Conservation (phyloP, 2,888 invertebrate genomes). For the Heliconius aoede region DNA sequence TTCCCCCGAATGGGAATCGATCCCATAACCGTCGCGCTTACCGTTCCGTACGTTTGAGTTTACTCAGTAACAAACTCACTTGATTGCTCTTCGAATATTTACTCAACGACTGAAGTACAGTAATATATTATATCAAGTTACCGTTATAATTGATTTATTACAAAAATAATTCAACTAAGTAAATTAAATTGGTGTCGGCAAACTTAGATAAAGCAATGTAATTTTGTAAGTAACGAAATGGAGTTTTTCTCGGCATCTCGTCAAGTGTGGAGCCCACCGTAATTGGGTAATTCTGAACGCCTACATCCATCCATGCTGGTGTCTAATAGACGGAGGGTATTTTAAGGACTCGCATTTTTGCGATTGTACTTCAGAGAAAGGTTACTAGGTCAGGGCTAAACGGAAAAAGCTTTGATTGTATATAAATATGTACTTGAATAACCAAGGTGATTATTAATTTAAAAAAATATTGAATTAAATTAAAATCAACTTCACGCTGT, state of each 20-base stretch:
- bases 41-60: too few species aligned
- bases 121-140: too few species aligned
- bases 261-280: neutral
- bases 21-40: too few species aligned
- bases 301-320: neutral
- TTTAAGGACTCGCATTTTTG: slow-evolving; percentile 23
- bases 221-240: neutral
- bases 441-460: neutral
- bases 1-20: too few species aligned
- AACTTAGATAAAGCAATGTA: neutral
- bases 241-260: neutral
- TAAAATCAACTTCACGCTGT: too few species aligned
- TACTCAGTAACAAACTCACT: too few species aligned
- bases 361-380: slow-evolving; percentile 14
- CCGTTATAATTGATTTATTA: too few species aligned
- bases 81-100: too few species aligned
- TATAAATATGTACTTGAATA: neutral
- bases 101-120: too few species aligned
- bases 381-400: slow-evolving; percentile 15
- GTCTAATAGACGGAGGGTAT: slow-evolving; percentile 13
- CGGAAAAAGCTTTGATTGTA: neutral
- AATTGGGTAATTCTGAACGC: slow-evolving; percentile 19
- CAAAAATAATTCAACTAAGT: neutral
- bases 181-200: neutral
- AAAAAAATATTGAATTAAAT: too few species aligned